phyloP scores from a whole-genome alignment of 2,888 invertebrate species.

The Altica lythri region DNA sequence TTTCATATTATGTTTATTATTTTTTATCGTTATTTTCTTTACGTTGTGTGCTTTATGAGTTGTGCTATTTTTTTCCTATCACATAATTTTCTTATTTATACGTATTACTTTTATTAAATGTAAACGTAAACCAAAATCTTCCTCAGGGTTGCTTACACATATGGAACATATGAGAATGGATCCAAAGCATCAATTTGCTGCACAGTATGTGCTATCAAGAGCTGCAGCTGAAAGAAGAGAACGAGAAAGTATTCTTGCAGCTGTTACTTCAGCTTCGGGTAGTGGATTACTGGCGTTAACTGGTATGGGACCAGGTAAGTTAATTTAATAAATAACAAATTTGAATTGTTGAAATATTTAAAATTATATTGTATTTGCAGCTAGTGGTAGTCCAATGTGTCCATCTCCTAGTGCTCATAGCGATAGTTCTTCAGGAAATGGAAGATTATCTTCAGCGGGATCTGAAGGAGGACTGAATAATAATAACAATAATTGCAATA shows the following conservation, averaged over 20 bases:
- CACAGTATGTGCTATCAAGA: constrained; percentile 87
- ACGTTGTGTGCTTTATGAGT: constrained; percentile 11
- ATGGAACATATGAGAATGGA: constrained; percentile 98
- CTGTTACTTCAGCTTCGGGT: constrained; percentile 64
- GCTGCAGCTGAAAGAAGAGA: constrained; percentile 91
- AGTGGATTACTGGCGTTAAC: constrained; percentile 65
- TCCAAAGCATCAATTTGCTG: constrained; percentile 94
- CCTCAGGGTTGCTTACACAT: constrained; percentile 82
- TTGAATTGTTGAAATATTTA: background rate
- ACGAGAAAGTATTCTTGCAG: constrained; percentile 74
- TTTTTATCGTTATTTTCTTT: too few species aligned
- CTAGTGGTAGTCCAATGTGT: constrained; percentile 68
- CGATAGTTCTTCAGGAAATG: constrained; percentile 82
- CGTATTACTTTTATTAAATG: too few species aligned
- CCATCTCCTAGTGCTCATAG: constrained; percentile 86
- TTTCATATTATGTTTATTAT: too few species aligned
- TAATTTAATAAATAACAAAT: constrained; percentile 1
- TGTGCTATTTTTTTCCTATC: constrained; percentile 11
- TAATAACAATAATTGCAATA: constrained; percentile 71
- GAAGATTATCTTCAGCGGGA: constrained; percentile 77
- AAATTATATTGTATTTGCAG: constrained; percentile 39
- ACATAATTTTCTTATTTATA: background rate
- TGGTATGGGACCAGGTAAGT: constrained; percentile 52
- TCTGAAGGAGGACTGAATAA: constrained; percentile 77
- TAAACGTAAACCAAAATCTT: too few species aligned